These are phyloP conservation scores for Anastatus disparis DNA, from an alignment of 1,140 invertebrate species.

Conservation along the genomic window DNA sequence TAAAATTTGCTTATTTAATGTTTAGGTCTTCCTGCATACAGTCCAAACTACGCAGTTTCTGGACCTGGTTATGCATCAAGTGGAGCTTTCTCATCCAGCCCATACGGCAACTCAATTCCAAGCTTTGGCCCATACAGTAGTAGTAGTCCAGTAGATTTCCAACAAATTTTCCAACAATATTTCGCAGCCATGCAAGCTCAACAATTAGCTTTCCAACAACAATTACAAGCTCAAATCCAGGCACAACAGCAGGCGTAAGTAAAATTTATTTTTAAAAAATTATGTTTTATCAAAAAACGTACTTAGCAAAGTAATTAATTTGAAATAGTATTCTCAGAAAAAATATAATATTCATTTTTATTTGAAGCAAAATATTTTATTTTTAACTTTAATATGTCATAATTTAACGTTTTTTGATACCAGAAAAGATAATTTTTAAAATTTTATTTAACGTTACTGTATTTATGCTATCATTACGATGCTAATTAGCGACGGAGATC, in stretches of 20 bases:
- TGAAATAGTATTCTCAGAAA: too few species aligned
- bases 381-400: too few species aligned
- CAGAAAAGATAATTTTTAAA: too few species aligned
- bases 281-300: not conserved
- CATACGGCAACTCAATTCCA: not conserved
- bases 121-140: not conserved
- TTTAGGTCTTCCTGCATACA: not conserved
- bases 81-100: not conserved
- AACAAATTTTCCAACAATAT: conserved; percentile 42
- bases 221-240: conserved; percentile 45
- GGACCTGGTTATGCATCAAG: not conserved
- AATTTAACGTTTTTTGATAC: too few species aligned
- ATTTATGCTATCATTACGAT: too few species aligned
- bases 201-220: conserved; percentile 42
- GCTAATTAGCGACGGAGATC: too few species aligned
- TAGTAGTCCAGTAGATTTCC: conserved; percentile 21
- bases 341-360: too few species aligned
- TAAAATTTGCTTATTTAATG: not conserved
- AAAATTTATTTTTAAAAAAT: too few species aligned
- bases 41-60: not conserved
- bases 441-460: too few species aligned
- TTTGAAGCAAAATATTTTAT: too few species aligned
- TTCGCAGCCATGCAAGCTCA: conserved; percentile 43
- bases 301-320: too few species aligned
- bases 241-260: conserved; percentile 53